These are phyloP conservation scores for Cecropterus lyciades DNA, from an alignment of 1,140 invertebrate genomes.

Conservation along the genomic window DNA sequence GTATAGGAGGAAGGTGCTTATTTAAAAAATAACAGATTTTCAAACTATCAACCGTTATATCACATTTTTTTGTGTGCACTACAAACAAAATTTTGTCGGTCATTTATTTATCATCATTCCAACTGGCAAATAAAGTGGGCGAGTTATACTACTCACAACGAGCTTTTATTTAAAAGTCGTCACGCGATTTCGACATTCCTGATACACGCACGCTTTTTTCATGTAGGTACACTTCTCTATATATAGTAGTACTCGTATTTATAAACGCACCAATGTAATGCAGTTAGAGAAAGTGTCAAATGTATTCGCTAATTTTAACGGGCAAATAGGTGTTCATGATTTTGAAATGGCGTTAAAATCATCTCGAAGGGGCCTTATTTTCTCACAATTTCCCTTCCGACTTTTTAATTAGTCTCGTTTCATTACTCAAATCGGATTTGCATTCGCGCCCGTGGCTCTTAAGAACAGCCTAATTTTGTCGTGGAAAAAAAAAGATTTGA, in stretches of 20 bases:
- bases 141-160: slow-evolving; percentile 7
- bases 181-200: slow-evolving; percentile 14
- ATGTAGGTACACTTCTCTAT: neutral
- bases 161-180: slow-evolving; percentile 9
- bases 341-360: slow-evolving; percentile 15
- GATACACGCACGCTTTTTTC: slow-evolving; percentile 9
- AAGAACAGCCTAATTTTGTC: slow-evolving; percentile 61
- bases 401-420: slow-evolving; percentile 68
- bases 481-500: slow-evolving; percentile 49
- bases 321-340: neutral
- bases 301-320: neutral
- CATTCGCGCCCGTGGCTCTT: slow-evolving; percentile 61
- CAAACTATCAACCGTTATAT: too few species aligned
- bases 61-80: too few species aligned
- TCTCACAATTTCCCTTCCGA: slow-evolving; percentile 52
- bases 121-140: neutral
- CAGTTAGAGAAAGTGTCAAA: too few species aligned
- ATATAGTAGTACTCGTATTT: neutral
- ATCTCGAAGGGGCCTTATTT: slow-evolving; percentile 46
- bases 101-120: neutral
- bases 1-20: too few species aligned
- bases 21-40: too few species aligned
- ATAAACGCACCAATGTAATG: too few species aligned
- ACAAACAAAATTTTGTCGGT: neutral
- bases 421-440: slow-evolving; percentile 72